Base-by-base conservation (phyloP, 2,113 vertebrate genomes). In the Chinchilla lanigera region DNA sequence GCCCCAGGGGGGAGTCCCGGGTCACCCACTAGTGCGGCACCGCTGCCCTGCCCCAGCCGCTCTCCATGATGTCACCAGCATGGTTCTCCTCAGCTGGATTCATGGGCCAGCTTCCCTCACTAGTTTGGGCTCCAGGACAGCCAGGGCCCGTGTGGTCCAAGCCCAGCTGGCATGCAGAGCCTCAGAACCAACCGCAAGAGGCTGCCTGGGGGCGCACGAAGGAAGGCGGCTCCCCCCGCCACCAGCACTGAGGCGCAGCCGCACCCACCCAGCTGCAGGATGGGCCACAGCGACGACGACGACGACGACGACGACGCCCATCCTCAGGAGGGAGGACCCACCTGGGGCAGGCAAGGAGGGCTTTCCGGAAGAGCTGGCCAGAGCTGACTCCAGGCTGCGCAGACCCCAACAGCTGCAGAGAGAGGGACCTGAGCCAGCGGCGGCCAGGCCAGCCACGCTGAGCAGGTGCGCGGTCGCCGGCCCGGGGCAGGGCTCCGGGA, bases 381-480 rank as follows among this genome's bases (percentile, higher is more conserved):
- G 16, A 54, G 22, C 44, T 17, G 28, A 50, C 26, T 50, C 28
- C 44, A 28, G 75, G 44, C 14, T 9, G 75, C 75, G 24, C 38
- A 19, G 75, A 50, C 44, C 41, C 75, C 6, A 10, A 30, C 44
- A 3, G 7, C 75, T 33, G 44, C 12, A 47, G 44, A 78, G 47
- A 75, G 14, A 41, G 26, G 38, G 58, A 19, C 73, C 22, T 26
- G 65, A 44, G 65, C 24, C 50, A 63, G 33, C 10, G 4, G 35
- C 10, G 7, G 73, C 41, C 13, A 77, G 73, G 44, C 26, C 73
- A 17, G 73, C 73, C 12, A 1, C 3, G 5, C 41, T 5, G 2
- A 28, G 22, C 24, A 2, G 2, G 22, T 13, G 26, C 26, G 3
- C 8, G 30, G 38, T 8, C 16, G 28, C 33, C 1, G 0, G 13